These are phyloP conservation scores for Heterocephalus glaber DNA, from an alignment of 2,113 vertebrate species.

Conservation along the genomic window DNA sequence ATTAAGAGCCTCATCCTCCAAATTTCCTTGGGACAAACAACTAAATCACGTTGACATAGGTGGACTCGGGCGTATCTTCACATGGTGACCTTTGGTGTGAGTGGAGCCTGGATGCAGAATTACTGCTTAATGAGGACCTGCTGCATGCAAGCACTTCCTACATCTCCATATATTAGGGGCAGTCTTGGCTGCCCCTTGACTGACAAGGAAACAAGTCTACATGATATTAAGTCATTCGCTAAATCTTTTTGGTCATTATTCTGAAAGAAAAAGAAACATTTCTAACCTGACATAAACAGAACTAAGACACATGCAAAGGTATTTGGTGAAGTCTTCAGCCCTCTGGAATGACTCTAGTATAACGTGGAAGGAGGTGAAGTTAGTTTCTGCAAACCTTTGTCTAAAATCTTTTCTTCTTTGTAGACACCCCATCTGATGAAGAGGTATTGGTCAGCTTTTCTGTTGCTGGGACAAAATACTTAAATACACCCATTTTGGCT, in stretches of 20 bases:
- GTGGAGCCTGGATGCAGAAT: neutral
- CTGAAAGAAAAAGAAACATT: neutral
- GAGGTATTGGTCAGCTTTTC: neutral
- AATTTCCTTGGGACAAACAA: neutral
- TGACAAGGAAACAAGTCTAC: neutral
- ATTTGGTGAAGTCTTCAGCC: neutral
- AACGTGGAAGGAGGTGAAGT: too few relatives aligned
- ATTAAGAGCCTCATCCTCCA: neutral
- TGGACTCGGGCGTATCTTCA: neutral
- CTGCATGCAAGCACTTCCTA: neutral
- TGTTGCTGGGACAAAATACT: neutral
- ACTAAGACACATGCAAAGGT: neutral
- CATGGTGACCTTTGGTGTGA: neutral
- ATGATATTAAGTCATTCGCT: neutral
- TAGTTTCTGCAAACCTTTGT: neutral
- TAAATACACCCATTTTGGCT: neutral
- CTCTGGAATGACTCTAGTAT: neutral
- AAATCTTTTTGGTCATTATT: neutral
- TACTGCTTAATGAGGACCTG: neutral
- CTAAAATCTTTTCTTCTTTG: neutral
- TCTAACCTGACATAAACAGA: neutral
- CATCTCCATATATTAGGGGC: neutral
- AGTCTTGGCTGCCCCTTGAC: neutral
- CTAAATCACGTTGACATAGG: neutral
- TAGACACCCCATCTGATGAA: neutral